Evolutionary conservation across 2,888 invertebrate genomes (phyloP).

Genomic region (Xestia c-nigrum): DNA sequence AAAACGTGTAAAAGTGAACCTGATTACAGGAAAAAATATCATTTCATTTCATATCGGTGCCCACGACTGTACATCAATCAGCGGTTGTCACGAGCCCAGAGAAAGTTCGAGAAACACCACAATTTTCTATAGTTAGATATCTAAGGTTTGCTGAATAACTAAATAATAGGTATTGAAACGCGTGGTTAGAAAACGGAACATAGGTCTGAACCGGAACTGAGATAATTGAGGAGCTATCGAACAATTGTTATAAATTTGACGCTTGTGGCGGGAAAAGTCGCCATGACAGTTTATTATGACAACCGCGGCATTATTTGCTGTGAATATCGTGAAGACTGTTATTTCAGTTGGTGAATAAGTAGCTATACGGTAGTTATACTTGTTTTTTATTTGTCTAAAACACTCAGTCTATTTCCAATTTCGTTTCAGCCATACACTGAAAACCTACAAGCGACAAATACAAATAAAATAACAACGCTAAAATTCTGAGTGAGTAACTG

Average conservation of each 20-base stretch:
- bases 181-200: conserved; percentile 72
- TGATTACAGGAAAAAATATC: neutral
- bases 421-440: neutral
- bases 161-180: conserved; percentile 68
- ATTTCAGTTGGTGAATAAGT: conserved; percentile 11
- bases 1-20: no score
- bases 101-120: conserved; percentile 75
- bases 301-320: conserved; percentile 3
- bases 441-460: neutral
- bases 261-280: conserved; percentile 53
- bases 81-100: conserved; percentile 63
- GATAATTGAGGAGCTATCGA: conserved; percentile 46
- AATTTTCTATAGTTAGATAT: conserved; percentile 74
- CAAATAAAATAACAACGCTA: neutral
- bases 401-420: neutral
- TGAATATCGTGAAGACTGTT: conserved; percentile 5
- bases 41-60: neutral
- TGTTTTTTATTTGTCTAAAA: neutral
- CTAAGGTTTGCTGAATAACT: conserved; percentile 63
- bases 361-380: neutral
- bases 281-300: conserved; percentile 32
- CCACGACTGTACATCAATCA: conserved; percentile 55
- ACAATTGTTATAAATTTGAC: conserved; percentile 55
- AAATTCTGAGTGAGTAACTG: neutral
- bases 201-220: conserved; percentile 44